Base-by-base conservation (phyloP, 1,140 invertebrate species). In the Zaprionus davidi region DNA sequence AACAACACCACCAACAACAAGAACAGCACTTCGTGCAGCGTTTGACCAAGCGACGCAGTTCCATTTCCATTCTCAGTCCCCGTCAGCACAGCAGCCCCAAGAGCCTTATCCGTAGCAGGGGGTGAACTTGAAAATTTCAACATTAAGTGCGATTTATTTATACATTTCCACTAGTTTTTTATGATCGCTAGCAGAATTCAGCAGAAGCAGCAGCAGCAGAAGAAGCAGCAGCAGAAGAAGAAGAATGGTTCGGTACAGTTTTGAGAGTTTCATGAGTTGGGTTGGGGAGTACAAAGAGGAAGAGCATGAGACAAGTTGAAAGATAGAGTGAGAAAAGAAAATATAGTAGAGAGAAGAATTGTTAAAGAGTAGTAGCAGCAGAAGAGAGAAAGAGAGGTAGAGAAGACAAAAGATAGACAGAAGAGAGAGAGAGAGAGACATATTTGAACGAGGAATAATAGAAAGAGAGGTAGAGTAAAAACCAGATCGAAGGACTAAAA, bases 101-200 rank as follows among this genome's bases (percentile, higher is more conserved):
- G 69, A 28, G 28, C 26, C 11, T 7, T 1, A 22, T 20, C 24
- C 84, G 31, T 76, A 81, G 84, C 85, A 62, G 84, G 84, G 85
- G 84, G 84, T 88, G 85, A 90, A 90, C 84, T 88, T 88, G 84
- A 88, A 88, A 90, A 84, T 78, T 66, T 66, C 13, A 41, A 73
- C 68, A 62, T 72, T 81, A 68, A 76, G 64, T 75, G 81, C 36
- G 24, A 71, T 74, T 76, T 70, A 76, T 83, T 64, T 77, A 71
- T 78, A 78, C 38, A 72, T 62, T 63, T 56, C 53, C 62, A 59
- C 66, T 77, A 59, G 71, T 68, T 76, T 65, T 66, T 83, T 49
- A 49, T 72, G 51, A 49, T 20, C 24, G 63, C 56, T 38, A 66
- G 6, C 70, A 51, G 65, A 64, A 80, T 68, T 59, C 66, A 49